Conservation (phyloP, 2,113 vertebrate species). For the Anas platyrhynchos region DNA sequence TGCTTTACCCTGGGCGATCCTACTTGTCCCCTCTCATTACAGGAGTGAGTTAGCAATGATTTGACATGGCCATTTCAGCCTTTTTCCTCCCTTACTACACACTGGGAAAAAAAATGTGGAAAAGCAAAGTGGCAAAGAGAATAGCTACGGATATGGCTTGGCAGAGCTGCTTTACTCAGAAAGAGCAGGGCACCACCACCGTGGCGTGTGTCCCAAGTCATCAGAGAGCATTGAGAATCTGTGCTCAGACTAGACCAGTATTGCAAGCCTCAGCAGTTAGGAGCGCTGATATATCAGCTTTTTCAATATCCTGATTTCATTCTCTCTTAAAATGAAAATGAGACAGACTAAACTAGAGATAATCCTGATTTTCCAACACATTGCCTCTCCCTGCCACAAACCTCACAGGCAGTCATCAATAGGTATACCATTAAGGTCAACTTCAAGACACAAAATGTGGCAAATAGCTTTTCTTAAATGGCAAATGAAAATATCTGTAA, state of each 20-base stretch:
- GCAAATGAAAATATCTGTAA: background rate
- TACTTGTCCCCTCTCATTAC: background rate
- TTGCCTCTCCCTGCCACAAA: background rate
- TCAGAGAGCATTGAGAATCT: background rate
- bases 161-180: background rate
- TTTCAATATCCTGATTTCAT: background rate
- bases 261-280: background rate
- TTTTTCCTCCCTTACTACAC: background rate
- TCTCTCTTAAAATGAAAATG: background rate
- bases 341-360: background rate
- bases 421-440: background rate
- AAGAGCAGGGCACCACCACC: background rate
- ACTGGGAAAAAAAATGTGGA: background rate
- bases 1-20: background rate
- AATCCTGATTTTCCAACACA: background rate
- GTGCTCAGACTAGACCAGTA: rapidly evolving
- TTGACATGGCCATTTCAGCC: rapidly evolving
- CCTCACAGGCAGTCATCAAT: background rate
- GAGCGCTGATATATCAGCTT: rapidly evolving
- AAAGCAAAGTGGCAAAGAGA: background rate
- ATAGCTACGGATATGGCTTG: background rate
- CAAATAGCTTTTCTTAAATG: background rate
- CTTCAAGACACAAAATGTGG: background rate
- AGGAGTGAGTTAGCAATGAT: background rate
- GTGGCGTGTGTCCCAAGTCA: background rate